Base-by-base conservation (phyloP, 2,888 invertebrate species). In the Epinotia nisella region DNA sequence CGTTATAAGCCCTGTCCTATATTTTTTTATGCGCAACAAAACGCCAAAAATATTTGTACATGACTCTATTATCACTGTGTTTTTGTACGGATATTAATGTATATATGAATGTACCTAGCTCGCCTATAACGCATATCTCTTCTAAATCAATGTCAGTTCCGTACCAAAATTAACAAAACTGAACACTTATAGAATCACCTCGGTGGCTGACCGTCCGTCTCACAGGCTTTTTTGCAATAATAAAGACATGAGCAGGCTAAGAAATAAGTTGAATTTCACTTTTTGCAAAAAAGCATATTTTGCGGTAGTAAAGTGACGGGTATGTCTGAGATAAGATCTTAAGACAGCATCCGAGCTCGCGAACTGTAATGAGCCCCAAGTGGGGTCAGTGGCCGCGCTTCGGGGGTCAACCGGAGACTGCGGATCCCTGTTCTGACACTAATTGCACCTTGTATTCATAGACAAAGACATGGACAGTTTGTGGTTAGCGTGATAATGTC, bases 371-470 rank as follows among this genome's bases (percentile, higher is more conserved):
- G 53, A 65, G 65, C 65, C 21, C 39, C 13, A 64, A 53, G 53
- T 53, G 65, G 65, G 65, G 65, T 65, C 65, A 15, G 35, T 21
- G 65, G 19, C 65, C 65, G 65, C 65, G 65, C 65, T 65, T 65
- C 53, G 53, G 65, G 65, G 65, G 65, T 65, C 65, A 65, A 39
- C 35, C 35, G 65, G 15, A 35, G 29, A 11, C 35, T 64, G 51
- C 60, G 13, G 29, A 21, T 39, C 39, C 35, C 53, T 53, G 19
- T 53, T 19, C 53, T 53, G 49, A 49, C n/a, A 49, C 9, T 58
- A 58, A 29, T 58, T n/a, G 29, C 9, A 39, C 19, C 39, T 59
- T 19, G 17, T 13, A 4, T 19, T 49, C 49, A 49, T 35, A 35
- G 35, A 35, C 49, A n/a, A n/a, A 49, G n/a, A n/a, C n/a, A n/a